Base-by-base conservation (phyloP, 1,140 invertebrate genomes). In the Drosophila repleta region DNA sequence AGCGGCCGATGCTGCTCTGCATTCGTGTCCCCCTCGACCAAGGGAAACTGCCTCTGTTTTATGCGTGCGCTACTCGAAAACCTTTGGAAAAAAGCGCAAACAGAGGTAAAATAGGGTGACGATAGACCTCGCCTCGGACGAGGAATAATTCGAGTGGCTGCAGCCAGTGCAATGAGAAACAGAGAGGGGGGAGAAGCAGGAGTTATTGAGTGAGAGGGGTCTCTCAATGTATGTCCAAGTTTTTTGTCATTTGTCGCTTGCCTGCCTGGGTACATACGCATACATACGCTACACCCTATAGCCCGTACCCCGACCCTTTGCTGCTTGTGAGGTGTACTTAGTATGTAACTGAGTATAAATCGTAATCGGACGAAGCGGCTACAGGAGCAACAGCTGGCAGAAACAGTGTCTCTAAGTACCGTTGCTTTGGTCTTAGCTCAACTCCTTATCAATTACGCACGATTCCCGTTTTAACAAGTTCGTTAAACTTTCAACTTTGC, bases 381-480 rank as follows among this genome's bases (percentile, higher is more conserved):
- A 45, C 49, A 52, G 6, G 43, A 26, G 48, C 41, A 74, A 61
- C 79, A 84, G 57, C 73, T 35, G 80, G 74, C 57, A 51, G 13
- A 26, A 60, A 56, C 60, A 37, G 15, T 35, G 58, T 65, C 35
- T 15, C 45, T 41, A 41, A 72, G 46, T 70, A 63, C 73, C 67
- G 74, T 87, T 76, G 62, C 72, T 63, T 65, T 62, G 24, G 39
- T 32, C 15, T 15, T 17, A 17, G 58, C 26, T 26, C 63, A 43
- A 56, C 79, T 79, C 79, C 75, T 87, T 87, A 87, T 88, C 83
- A 87, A 87, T 87, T 87, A 88, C 79, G 72, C 67, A 76, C 71
- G 76, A 79, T 88, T 88, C 79, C 83, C 83, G 83, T 88, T 88
- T 88, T 88, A 88, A 88, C 83, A 79, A 88, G 83, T 88, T 88